phyloP scores from a whole-genome alignment of 2,888 invertebrate genomes.

The Callinectes sapidus region DNA sequence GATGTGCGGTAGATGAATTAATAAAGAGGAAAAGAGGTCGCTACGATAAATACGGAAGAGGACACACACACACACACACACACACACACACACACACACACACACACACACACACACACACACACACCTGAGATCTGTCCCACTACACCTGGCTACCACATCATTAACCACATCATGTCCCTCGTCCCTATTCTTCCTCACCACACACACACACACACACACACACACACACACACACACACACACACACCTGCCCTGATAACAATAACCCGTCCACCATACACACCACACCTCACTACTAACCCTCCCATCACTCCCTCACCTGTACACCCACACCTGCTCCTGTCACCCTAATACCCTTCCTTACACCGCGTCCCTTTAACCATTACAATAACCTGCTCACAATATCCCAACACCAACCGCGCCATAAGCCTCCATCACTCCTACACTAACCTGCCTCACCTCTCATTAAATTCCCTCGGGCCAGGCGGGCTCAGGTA shows the following conservation, averaged over 20 bases:
- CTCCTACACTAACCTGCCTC: not conserved
- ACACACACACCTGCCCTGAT: no score
- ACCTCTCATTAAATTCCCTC: not conserved
- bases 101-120: not conserved
- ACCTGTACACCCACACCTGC: not conserved
- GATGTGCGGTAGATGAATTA: not conserved
- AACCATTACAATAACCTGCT: not conserved
- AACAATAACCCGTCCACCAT: no score
- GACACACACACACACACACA: no score
- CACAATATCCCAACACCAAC: not conserved
- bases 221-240: not conserved
- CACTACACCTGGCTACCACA: not conserved
- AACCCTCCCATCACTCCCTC: not conserved
- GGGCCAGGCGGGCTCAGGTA: not conserved
- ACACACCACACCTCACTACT: not conserved
- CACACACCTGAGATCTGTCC: not conserved
- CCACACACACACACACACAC: not conserved
- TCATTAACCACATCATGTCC: not conserved
- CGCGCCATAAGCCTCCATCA: not conserved
- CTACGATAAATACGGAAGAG: no score
- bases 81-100: not conserved
- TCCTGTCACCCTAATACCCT: not conserved
- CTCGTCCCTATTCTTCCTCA: not conserved
- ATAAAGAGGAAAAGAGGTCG: no score
- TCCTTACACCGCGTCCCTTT: not conserved